Conservation (phyloP, 2,113 vertebrate species). For the Silurus glanis region DNA sequence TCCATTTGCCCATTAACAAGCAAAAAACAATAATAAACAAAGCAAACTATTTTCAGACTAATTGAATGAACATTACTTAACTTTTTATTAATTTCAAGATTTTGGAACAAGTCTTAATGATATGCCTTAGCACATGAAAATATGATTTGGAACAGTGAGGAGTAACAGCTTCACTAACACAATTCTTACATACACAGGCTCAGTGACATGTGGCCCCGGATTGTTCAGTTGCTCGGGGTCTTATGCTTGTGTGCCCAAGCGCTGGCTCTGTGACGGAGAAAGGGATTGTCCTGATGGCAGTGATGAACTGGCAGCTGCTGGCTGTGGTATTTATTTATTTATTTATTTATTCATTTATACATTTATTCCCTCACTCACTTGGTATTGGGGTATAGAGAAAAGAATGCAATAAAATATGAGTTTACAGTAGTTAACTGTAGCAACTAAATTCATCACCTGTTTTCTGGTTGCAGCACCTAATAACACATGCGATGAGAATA, state of each 20-base stretch:
- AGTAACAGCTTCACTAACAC: constrained; percentile 5
- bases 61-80: neutral
- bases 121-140: neutral
- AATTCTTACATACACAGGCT: constrained; percentile 70
- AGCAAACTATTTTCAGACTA: neutral
- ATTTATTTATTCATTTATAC: neutral
- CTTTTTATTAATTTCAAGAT: constrained; percentile 5
- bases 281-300: constrained; percentile 94
- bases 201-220: constrained; percentile 85
- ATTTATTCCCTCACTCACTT: neutral
- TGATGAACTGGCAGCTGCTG: constrained; percentile 91
- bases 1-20: neutral
- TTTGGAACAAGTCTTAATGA: neutral
- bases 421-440: constrained; percentile 15
- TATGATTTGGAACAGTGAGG: neutral
- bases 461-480: constrained; percentile 82
- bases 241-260: constrained; percentile 87
- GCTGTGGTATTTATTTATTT: constrained; percentile 78
- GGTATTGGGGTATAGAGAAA: neutral
- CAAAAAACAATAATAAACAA: constrained; percentile 13
- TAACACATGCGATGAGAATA: constrained; percentile 92
- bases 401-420: neutral
- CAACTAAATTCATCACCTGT: neutral
- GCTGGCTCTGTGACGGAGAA: constrained; percentile 97
- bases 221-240: constrained; percentile 92